Evolutionary conservation across 2,888 invertebrate species (phyloP), one percentile per base, ranked within the genome.

Genomic region (Cephus nigrinus): DNA sequence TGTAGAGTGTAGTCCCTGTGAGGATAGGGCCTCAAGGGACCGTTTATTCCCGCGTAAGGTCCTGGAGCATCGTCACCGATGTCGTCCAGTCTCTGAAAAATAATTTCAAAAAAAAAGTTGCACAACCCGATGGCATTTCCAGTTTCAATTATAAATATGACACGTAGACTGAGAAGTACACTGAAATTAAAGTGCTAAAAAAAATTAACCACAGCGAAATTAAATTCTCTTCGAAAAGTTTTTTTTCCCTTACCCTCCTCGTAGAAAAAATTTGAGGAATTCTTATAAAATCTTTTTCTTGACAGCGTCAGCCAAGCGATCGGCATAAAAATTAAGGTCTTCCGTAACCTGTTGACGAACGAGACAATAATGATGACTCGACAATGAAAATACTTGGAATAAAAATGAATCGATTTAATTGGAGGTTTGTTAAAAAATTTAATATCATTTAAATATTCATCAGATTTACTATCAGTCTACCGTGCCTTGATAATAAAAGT

Each of bases 1-100:
- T 89, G 88, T 76, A 89, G 84, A 73, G 87, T 88, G 79, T 90
- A 89, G 79, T 90, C 90, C 30, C 88, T 89, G 80, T 90, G 88
- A 78, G 88, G 85, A 77, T 90, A 85, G 31, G 88, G 87, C 73
- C 86, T 87, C 4, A 71, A 33, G 11, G 82, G 82, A 40, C 84
- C 86, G 11, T 82, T 76, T 75, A 86, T 88, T 71, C 87, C 89
- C 40, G 79, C 80, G 78, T 86, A 88, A 72, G 84, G 84, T 75
- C 84, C 84, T 12, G 84, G 79, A 71, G 83, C 86, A 74, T 83
- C 83, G 75, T 87, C 87, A 23, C 84, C 86, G n/a, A 71, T 71
- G 71, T 71, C 71, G 31, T 71, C 71, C 33, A 32, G 71, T 33
- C 71, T 71, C 71, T 71, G 71, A 32, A 71, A 71, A 71, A 71